Percentiles rank a stretch among this genome's conserved stretches.
These are phyloP conservation scores for Parambassis ranga DNA, from an alignment of 2,797 vertebrate species.

Conservation along the genomic window DNA sequence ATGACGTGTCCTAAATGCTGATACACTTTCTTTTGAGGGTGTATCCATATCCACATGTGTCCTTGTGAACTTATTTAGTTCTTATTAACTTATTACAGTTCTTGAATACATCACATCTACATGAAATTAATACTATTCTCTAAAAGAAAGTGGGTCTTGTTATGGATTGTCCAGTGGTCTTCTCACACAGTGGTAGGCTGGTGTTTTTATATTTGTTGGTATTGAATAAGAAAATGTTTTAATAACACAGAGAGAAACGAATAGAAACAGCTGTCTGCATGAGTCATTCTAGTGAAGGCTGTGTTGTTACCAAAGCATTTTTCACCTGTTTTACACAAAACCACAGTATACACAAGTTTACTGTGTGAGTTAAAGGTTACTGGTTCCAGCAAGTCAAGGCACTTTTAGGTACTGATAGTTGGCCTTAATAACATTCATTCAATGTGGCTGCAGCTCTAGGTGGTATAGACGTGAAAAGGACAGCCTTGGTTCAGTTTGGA, in stretches of 20 bases:
- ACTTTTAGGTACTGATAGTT: background rate
- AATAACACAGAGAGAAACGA: background rate
- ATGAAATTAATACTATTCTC: too few species aligned
- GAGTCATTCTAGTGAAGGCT: background rate
- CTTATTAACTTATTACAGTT: background rate
- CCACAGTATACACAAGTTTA: background rate
- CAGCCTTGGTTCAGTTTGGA: conserved; percentile 29
- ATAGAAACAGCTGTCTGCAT: background rate
- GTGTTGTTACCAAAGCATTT: background rate
- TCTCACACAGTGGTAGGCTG: background rate
- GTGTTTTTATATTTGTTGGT: background rate
- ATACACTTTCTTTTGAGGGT: background rate
- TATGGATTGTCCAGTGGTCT: too few species aligned
- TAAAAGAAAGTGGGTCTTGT: too few species aligned
- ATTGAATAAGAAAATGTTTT: background rate
- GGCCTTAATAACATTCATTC: background rate
- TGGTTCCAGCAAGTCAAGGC: background rate
- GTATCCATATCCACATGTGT: too few species aligned
- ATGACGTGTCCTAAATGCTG: background rate
- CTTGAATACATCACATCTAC: background rate
- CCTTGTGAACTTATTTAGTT: background rate
- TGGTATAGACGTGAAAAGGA: background rate
- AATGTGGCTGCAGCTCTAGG: background rate
- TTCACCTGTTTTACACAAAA: background rate
- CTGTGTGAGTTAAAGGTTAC: too few species aligned